Evolutionary conservation across 2,888 invertebrate genomes (phyloP).

Genomic region (Nemoura dubitans): DNA sequence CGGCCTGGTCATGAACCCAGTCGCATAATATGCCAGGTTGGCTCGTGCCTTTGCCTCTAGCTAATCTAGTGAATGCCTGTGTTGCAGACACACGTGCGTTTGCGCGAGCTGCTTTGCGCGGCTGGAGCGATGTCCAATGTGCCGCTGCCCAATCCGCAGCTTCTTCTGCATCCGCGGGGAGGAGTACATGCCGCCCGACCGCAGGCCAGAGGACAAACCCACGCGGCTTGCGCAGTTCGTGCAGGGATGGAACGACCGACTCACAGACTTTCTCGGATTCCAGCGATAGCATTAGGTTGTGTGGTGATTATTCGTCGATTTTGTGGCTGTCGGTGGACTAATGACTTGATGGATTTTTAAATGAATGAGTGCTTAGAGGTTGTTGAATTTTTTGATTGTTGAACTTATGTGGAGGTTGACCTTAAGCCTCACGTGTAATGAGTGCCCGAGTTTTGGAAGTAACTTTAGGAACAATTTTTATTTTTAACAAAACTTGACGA

Average conservation of each 20-base stretch:
- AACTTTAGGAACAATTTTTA: background rate
- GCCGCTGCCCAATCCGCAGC: slow-evolving; percentile 81
- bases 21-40: too few relatives aligned
- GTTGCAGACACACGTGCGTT: slow-evolving; percentile 75
- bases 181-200: slow-evolving; percentile 69
- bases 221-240: slow-evolving; percentile 61
- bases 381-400: background rate
- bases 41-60: too few relatives aligned
- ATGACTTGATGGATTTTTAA: background rate
- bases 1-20: too few relatives aligned
- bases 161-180: slow-evolving; percentile 85
- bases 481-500: background rate
- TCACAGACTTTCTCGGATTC: slow-evolving; percentile 79
- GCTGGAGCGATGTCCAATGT: slow-evolving; percentile 87
- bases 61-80: background rate
- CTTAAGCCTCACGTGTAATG: background rate
- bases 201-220: slow-evolving; percentile 57
- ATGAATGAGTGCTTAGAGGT: background rate
- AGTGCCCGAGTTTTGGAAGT: background rate
- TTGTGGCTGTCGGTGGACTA: too few relatives aligned
- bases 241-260: slow-evolving; percentile 74
- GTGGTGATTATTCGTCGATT: background rate
- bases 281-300: slow-evolving; percentile 51
- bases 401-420: background rate
- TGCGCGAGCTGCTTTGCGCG: slow-evolving; percentile 83